Percentiles rank a stretch among this genome's conserved stretches.
Evolutionary conservation across 2,797 vertebrate species (phyloP).

Genomic region (Columba guinea): DNA sequence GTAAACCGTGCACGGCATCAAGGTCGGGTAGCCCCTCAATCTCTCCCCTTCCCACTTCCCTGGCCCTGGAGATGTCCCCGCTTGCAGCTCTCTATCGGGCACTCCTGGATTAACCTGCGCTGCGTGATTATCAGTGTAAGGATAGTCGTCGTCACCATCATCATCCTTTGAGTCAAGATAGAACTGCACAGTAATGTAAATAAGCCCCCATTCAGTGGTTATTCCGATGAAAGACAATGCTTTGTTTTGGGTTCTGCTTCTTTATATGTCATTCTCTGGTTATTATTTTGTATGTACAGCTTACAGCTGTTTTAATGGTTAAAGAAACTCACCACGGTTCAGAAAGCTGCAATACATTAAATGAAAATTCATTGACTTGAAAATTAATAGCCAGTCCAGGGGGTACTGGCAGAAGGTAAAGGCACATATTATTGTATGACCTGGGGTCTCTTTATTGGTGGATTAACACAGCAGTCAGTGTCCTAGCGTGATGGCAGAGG

Average conservation of each 20-base stretch:
- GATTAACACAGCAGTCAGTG: conserved; percentile 39
- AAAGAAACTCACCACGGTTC: conserved; percentile 3
- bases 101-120: background rate
- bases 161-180: background rate
- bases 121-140: background rate
- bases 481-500: background rate
- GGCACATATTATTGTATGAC: conserved; percentile 22
- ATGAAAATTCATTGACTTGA: conserved; percentile 39
- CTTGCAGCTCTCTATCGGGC: background rate
- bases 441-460: conserved; percentile 37
- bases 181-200: background rate
- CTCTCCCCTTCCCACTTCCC: background rate
- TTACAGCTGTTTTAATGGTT: conserved; percentile 8
- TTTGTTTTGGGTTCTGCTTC: background rate
- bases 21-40: background rate
- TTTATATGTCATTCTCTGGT: background rate
- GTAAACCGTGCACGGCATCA: background rate
- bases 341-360: conserved; percentile 14
- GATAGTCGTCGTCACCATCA: background rate
- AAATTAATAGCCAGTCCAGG: conserved; percentile 47
- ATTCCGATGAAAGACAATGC: background rate
- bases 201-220: background rate
- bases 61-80: background rate
- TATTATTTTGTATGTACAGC: background rate
- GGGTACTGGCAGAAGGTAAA: conserved; percentile 42